phyloP scores from a whole-genome alignment of 2,797 vertebrate species.

The Sebastiscus albofasciatus region DNA sequence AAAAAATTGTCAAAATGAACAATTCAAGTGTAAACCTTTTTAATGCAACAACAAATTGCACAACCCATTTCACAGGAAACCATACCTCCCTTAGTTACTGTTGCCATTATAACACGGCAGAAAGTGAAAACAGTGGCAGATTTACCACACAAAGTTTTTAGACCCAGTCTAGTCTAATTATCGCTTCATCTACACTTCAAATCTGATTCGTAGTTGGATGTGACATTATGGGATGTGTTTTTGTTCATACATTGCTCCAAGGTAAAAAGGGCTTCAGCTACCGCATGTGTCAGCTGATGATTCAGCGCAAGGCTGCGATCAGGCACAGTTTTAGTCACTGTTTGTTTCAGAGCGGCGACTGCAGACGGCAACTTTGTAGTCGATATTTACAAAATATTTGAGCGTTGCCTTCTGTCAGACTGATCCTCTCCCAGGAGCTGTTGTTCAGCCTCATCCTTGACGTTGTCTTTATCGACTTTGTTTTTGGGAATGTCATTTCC shows the following conservation, averaged over 20 bases:
- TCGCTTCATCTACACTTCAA: neutral
- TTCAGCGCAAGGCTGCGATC: conserved; percentile 52
- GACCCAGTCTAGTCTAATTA: conserved; percentile 6
- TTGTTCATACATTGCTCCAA: conserved; percentile 21
- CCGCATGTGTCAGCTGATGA: conserved; percentile 51
- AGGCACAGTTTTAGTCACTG: conserved; percentile 35
- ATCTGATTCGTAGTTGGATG: neutral
- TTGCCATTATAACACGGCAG: neutral
- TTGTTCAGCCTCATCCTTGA: conserved; percentile 1
- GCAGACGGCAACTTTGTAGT: conserved; percentile 18
- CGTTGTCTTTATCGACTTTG: conserved; percentile 20
- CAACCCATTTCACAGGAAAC: neutral
- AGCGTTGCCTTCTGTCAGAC: conserved; percentile 19
- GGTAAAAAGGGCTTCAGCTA: conserved; percentile 29
- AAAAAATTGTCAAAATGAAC: no score
- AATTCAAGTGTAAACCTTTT: no score
- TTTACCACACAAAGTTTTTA: neutral
- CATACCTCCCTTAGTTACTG: neutral
- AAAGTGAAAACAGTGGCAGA: neutral
- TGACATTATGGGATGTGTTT: conserved; percentile 19
- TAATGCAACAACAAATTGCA: no score
- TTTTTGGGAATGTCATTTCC: conserved; percentile 21
- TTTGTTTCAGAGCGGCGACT: conserved; percentile 13
- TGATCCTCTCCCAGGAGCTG: neutral
- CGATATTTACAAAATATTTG: conserved; percentile 45